These are phyloP conservation scores for Phataginus tricuspis DNA, from an alignment of 2,797 vertebrate species.

Conservation along the genomic window DNA sequence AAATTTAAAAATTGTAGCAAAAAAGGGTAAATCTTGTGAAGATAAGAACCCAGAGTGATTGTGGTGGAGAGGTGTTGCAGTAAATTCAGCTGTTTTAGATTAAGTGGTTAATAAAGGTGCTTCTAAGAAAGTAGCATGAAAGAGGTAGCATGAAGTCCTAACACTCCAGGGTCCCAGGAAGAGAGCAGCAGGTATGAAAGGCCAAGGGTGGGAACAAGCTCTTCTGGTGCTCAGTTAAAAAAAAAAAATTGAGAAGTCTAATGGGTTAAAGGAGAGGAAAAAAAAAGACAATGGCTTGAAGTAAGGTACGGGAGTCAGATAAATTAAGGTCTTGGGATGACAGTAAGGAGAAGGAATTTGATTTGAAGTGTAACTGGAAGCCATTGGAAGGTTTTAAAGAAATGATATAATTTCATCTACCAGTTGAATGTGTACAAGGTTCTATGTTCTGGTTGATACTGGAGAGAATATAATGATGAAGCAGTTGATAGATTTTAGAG, in stretches of 20 bases:
- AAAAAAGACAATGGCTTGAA: neutral
- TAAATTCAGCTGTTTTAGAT: neutral
- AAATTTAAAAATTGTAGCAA: neutral
- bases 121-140: neutral
- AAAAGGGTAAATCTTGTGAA: neutral
- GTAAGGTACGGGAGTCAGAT: neutral
- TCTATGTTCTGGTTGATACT: neutral
- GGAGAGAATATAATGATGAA: neutral
- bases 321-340: neutral
- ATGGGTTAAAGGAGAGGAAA: too few relatives aligned
- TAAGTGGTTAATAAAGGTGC: neutral
- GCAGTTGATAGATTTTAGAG: neutral
- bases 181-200: neutral
- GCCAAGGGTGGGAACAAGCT: neutral
- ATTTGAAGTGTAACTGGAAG: neutral
- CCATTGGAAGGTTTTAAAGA: neutral
- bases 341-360: neutral
- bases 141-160: neutral
- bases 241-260: neutral
- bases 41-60: neutral
- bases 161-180: neutral
- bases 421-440: neutral
- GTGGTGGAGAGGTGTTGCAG: neutral
- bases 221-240: neutral
- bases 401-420: neutral